A percentile compares a stretch with the other conserved stretches of the same genome.
phyloP scores from a whole-genome alignment of 2,888 invertebrate species.

The Drosophila histrio region DNA sequence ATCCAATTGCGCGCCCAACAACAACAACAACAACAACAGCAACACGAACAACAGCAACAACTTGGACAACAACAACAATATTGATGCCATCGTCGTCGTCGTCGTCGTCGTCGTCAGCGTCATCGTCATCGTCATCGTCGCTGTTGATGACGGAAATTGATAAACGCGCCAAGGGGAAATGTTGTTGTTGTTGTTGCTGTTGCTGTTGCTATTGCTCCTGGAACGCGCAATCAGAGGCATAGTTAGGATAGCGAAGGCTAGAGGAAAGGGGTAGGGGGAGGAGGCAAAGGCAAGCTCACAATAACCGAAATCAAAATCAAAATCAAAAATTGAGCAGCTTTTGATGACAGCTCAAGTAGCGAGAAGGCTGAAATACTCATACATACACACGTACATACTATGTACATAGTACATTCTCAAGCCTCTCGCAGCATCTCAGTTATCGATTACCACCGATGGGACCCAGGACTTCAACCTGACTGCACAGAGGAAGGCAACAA shows the following conservation, averaged over 20 bases:
- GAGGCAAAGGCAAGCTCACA: conserved; percentile 36
- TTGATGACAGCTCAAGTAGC: conserved; percentile 79
- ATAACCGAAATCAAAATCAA: conserved; percentile 74
- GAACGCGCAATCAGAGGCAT: conserved; percentile 59
- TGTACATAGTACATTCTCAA: not conserved
- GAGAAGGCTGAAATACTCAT: not conserved
- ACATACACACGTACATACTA: no score
- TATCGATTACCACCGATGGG: conserved; percentile 65
- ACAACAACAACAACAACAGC: not conserved
- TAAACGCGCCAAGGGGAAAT: conserved; percentile 74
- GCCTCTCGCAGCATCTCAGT: conserved; percentile 16
- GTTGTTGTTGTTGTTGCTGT: conserved; percentile 18
- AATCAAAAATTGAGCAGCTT: conserved; percentile 81
- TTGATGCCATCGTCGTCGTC: conserved; percentile 33
- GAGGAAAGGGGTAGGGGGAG: not conserved
- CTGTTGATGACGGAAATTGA: conserved; percentile 78
- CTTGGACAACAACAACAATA: conserved; percentile 9
- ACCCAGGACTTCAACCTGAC: not conserved
- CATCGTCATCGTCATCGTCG: conserved; percentile 36
- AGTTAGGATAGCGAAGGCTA: not conserved
- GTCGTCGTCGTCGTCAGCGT: conserved; percentile 20
- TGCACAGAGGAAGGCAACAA: not conserved
- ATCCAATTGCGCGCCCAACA: conserved; percentile 20
- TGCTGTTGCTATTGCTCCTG: conserved; percentile 32
- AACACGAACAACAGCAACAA: not conserved